Conservation (phyloP, 2,797 vertebrate species). For the Somateria mollissima region DNA sequence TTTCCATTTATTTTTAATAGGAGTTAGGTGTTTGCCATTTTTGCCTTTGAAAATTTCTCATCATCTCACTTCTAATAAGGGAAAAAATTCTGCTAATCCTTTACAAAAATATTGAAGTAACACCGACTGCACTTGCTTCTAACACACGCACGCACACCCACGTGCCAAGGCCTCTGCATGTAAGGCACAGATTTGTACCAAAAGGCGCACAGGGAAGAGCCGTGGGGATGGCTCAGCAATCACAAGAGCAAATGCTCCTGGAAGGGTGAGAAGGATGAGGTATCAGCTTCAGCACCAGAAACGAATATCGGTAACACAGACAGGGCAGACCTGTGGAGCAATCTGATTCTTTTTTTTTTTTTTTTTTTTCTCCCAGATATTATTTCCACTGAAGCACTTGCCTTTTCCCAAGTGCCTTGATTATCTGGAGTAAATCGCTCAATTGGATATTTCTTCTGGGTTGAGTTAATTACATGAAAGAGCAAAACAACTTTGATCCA, state of each 20-base stretch:
- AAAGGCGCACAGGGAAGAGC: background rate
- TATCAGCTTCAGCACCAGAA: constrained; percentile 25
- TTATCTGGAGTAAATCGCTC: constrained; percentile 40
- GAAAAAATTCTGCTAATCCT: constrained; percentile 28
- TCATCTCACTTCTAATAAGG: constrained; percentile 39
- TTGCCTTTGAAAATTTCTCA: constrained; percentile 56
- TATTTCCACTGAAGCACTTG: constrained; percentile 11
- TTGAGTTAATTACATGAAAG: constrained; percentile 28
- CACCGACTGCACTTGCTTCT: background rate
- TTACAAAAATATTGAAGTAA: constrained; percentile 51
- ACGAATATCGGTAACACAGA: background rate
- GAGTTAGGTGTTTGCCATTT: constrained; percentile 30
- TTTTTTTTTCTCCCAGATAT: background rate
- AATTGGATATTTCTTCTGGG: constrained; percentile 8
- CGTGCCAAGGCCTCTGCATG: background rate
- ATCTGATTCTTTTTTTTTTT: background rate
- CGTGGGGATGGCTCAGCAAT: background rate
- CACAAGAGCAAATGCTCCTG: background rate
- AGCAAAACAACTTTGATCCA: constrained; percentile 22
- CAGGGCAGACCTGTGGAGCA: background rate
- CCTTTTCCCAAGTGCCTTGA: background rate
- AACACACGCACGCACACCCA: background rate
- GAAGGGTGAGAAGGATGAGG: background rate
- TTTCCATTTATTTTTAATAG: constrained; percentile 55
- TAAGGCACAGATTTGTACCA: background rate